Evolutionary conservation across 1,140 invertebrate species (phyloP).

Genomic region (Mesaphorura yosii): DNA sequence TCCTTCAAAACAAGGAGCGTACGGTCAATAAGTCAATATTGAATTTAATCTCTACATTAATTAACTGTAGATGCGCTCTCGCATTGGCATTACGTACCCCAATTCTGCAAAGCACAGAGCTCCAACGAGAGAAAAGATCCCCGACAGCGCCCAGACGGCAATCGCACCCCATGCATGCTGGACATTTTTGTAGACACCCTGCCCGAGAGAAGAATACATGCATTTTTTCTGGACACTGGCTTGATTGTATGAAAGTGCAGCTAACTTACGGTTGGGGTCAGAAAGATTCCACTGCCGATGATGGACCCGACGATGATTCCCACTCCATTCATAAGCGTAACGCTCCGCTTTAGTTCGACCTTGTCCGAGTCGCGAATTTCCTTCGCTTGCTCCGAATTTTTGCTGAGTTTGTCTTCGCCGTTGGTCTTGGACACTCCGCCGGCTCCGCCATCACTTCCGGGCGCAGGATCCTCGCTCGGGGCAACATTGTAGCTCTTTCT

Average conservation of each 20-base stretch:
- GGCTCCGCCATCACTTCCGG: constrained; percentile 1
- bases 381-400: too few relatives aligned
- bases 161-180: constrained; percentile 47
- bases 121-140: constrained; percentile 60
- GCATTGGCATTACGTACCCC: too few relatives aligned
- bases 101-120: constrained; percentile 71
- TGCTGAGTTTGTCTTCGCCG: too few relatives aligned
- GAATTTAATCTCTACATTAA: constrained; percentile 25
- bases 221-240: background rate
- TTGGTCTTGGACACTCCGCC: constrained; percentile 10
- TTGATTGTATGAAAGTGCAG: background rate
- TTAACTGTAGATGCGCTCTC: constrained; percentile 41
- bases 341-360: constrained; percentile 62
- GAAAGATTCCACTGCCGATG: constrained; percentile 72
- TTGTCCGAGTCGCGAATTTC: constrained; percentile 25
- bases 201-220: background rate
- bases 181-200: constrained; percentile 52
- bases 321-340: constrained; percentile 72
- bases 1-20: too few relatives aligned
- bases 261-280: constrained; percentile 47
- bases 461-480: background rate
- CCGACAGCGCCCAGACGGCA: constrained; percentile 59
- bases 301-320: constrained; percentile 53
- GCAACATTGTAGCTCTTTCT: constrained; percentile 15
- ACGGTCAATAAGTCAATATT: background rate